Conservation (phyloP, 2,797 vertebrate species). For the Decapterus maruadsi region DNA sequence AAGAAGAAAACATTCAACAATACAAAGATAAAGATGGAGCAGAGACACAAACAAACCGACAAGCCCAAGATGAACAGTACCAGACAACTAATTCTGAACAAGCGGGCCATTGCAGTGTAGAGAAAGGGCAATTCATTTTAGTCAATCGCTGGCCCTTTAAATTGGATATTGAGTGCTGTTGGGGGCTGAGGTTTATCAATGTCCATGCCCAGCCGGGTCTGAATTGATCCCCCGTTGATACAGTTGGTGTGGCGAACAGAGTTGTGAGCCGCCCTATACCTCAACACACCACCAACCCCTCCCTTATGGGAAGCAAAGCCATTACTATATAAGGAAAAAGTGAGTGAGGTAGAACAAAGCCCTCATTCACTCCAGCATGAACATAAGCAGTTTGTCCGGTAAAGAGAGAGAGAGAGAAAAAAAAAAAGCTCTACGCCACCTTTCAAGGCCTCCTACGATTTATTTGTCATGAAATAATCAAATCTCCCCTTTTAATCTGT, state of each 20-base stretch:
- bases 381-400: constrained; percentile 62
- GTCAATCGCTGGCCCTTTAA: constrained; percentile 83
- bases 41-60: constrained; percentile 43
- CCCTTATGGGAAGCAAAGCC: constrained; percentile 64
- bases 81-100: constrained; percentile 73
- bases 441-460: constrained; percentile 54
- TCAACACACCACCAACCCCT: constrained; percentile 51
- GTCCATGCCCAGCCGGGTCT: constrained; percentile 75
- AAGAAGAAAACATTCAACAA: constrained; percentile 43
- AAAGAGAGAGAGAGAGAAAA: not conserved
- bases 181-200: constrained; percentile 81
- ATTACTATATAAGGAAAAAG: constrained; percentile 77
- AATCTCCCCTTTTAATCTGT: constrained; percentile 75
- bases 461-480: constrained; percentile 75
- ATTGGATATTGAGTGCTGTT: constrained; percentile 83
- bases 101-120: constrained; percentile 58
- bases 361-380: constrained; percentile 62
- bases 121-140: constrained; percentile 80
- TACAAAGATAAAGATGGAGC: constrained; percentile 36
- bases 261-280: constrained; percentile 44
- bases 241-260: constrained; percentile 70
- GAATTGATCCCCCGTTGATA: constrained; percentile 80
- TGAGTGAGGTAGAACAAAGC: constrained; percentile 70
- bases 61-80: constrained; percentile 61
- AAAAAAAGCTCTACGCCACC: constrained; percentile 34